Base-by-base conservation (phyloP, 2,113 vertebrate species). In the Sigmodon hispidus region DNA sequence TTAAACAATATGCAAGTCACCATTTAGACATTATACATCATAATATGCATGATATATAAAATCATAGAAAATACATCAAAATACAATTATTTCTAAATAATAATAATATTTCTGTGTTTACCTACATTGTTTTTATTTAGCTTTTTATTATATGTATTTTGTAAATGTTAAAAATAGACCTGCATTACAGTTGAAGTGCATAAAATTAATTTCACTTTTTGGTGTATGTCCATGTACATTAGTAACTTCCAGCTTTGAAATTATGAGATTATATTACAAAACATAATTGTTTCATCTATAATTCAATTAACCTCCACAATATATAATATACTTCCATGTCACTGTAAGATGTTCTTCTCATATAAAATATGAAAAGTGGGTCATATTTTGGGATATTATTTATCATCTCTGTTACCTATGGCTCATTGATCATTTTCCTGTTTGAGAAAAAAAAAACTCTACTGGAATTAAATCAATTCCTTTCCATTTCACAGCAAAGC, bases 211-310 rank as follows among this genome's bases (percentile, higher is more conserved):
- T 81, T 93, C 93, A n/a, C 40, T 59, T 95, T 95, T 95, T 79
- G 75, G 69, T 83, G 1, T 88, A 19, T 52, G 16, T 93, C 73
- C 48, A n/a, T 93, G 65, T 7, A 76, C 26, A 76, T 75, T 69
- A 65, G 72, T 84, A 90, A 91, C 96, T 87, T 87, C 69, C 36
- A 93, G 36, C 24, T 79, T 92, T 48, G 76, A 94, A 87, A 36
- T 57, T 43, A 29, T 88, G 92, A 84, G 55, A 95, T 85, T 59
- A 85, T 88, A 57, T 88, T 86, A 86, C 55, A 81, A 91, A 93
- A 50, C 34, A 67, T 93, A 94, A 92, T 83, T 93, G 57, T 79
- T 96, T 95, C 84, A 92, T 96, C 86, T 93, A 36, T 92, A 96
- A 95, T 73, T 95, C 67, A 90, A 1, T 92, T 89, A 87, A 80